A percentile compares a stretch with the other conserved stretches of the same genome.
phyloP scores from a whole-genome alignment of 1,140 invertebrate species.

The Wiebesia pumilae region DNA sequence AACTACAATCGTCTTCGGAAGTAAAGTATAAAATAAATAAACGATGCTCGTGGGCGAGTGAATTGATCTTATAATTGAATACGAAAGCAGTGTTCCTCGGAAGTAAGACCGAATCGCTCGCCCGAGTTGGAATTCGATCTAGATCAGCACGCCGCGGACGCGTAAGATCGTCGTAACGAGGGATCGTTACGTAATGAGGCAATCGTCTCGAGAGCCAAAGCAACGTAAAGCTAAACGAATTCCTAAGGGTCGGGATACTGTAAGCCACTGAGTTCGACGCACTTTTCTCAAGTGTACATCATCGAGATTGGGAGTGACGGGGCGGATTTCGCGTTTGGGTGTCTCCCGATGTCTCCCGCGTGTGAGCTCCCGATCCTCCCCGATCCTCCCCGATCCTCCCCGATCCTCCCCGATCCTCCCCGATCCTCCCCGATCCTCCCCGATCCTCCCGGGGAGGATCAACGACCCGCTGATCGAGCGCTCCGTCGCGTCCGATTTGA shows the following conservation, averaged over 20 bases:
- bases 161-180: background rate
- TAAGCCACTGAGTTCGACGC: background rate
- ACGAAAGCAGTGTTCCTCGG: background rate
- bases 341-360: background rate
- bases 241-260: background rate
- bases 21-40: background rate
- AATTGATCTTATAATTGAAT: no score
- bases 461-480: constrained; percentile 37
- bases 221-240: background rate
- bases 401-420: no score
- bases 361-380: no score
- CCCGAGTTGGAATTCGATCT: no score
- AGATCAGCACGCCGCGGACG: background rate
- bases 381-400: no score
- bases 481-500: no score
- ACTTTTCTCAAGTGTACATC: background rate
- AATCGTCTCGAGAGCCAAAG: background rate
- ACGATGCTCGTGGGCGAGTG: no score
- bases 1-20: background rate
- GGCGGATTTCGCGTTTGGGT: background rate
- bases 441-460: constrained; percentile 11
- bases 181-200: background rate
- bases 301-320: background rate
- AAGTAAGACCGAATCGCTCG: background rate
- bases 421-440: no score